Percentiles rank a stretch among this genome's conserved stretches.
phyloP scores from a whole-genome alignment of 2,888 invertebrate genomes.

The Emesis castigata region DNA sequence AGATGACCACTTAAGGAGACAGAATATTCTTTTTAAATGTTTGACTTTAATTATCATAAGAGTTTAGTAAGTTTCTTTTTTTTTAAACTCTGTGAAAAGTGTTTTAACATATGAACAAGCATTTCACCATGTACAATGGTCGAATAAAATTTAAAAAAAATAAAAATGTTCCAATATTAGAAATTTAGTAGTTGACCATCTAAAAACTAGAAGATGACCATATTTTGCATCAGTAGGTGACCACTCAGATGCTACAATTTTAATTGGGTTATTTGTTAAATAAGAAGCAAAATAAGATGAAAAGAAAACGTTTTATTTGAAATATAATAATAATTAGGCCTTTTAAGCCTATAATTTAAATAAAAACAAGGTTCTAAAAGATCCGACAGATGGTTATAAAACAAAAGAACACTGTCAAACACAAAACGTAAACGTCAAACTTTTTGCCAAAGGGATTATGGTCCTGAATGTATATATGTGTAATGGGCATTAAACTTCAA shows the following conservation, averaged over 20 bases:
- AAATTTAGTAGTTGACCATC: slow-evolving; percentile 55
- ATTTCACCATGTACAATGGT: slow-evolving; percentile 29
- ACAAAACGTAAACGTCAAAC: neutral
- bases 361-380: slow-evolving; percentile 2
- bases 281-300: slow-evolving; percentile 22
- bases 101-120: slow-evolving; percentile 27
- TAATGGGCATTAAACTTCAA: neutral
- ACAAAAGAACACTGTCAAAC: slow-evolving; percentile 2
- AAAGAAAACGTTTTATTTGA: slow-evolving; percentile 19
- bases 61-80: slow-evolving; percentile 11
- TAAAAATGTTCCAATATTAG: slow-evolving; percentile 37
- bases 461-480: neutral
- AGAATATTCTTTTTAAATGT: slow-evolving; percentile 47
- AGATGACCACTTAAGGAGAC: slow-evolving; percentile 43
- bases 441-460: neutral
- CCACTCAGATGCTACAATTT: slow-evolving; percentile 44
- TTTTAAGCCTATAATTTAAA: neutral
- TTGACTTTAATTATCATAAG: slow-evolving; percentile 36
- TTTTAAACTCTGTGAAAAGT: slow-evolving; percentile 17
- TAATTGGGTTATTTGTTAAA: slow-evolving; percentile 54
- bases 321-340: slow-evolving; percentile 2
- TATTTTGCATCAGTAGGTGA: slow-evolving; percentile 53
- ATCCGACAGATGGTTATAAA: neutral
- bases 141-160: slow-evolving; percentile 42
- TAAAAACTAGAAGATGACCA: slow-evolving; percentile 53